phyloP scores from a whole-genome alignment of 30 jellyfish, hydroid and myxozoan species.

The Aurelia coerulea region DNA sequence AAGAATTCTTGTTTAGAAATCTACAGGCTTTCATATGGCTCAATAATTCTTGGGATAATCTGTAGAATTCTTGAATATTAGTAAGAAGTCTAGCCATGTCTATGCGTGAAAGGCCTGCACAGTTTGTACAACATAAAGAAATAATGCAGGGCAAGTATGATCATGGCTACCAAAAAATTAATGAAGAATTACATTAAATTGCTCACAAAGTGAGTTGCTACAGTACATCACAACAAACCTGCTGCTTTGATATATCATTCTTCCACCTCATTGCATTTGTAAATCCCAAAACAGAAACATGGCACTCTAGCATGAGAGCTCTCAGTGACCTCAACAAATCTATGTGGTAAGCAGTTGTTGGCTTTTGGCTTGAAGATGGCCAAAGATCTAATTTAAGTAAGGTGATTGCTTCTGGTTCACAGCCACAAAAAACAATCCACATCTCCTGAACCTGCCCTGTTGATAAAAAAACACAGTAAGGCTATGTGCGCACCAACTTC shows the following conservation, averaged over 20 bases:
- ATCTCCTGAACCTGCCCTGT: slow-evolving; percentile 16
- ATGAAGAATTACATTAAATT: too few relatives aligned
- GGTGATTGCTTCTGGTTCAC: slow-evolving; percentile 34
- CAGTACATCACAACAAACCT: neutral
- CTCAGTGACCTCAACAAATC: slow-evolving; percentile 15
- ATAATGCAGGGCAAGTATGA: too few relatives aligned
- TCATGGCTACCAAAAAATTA: too few relatives aligned
- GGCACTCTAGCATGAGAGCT: slow-evolving; percentile 19
- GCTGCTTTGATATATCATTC: slow-evolving; percentile 20
- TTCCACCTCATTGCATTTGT: slow-evolving; percentile 20
- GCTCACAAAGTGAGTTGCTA: neutral
- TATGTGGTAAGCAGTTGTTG: slow-evolving; percentile 14
- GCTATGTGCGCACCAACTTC: too few relatives aligned
- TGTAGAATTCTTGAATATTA: too few relatives aligned
- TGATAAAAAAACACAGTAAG: too few relatives aligned
- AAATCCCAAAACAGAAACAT: slow-evolving; percentile 12
- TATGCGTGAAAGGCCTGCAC: too few relatives aligned
- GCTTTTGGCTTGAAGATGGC: slow-evolving; percentile 23
- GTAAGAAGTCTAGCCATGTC: too few relatives aligned
- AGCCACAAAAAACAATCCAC: neutral
- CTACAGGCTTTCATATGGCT: too few relatives aligned
- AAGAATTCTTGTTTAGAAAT: too few relatives aligned
- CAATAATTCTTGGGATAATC: too few relatives aligned
- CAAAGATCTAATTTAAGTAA: slow-evolving; percentile 6
- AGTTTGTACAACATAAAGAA: too few relatives aligned